Evolutionary conservation across 2,797 vertebrate species (phyloP).

Genomic region (Oryzias dopingdopingensis): DNA sequence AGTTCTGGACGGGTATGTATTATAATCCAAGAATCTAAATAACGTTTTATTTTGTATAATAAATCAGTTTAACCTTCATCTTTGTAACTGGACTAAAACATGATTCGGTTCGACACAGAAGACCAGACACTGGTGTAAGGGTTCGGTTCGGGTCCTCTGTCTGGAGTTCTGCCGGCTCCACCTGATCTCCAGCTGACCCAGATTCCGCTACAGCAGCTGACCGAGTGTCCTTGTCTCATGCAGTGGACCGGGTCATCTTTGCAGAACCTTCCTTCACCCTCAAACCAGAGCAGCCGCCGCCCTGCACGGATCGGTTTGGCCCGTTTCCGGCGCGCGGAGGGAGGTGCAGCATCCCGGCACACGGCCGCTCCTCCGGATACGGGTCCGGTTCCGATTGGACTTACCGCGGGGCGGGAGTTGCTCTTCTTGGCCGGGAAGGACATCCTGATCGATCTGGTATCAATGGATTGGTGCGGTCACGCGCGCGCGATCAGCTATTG

Average conservation of each 20-base stretch:
- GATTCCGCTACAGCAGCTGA: not conserved
- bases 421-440: slow-evolving; percentile 59
- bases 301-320: not conserved
- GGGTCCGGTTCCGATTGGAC: slow-evolving; percentile 11
- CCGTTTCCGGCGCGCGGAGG: slow-evolving; percentile 10
- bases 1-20: no score
- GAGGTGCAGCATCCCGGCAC: slow-evolving; percentile 36
- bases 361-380: no score
- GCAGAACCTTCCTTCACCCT: not conserved
- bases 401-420: slow-evolving; percentile 49
- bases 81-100: no score
- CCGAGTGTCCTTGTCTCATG: slow-evolving; percentile 1
- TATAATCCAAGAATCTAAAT: no score
- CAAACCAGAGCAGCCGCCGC: not conserved
- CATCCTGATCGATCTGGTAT: slow-evolving; percentile 44
- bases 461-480: slow-evolving; percentile 25
- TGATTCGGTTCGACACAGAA: no score
- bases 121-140: no score
- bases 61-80: no score
- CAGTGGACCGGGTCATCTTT: no score
- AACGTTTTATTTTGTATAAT: no score
- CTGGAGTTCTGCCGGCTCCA: no score
- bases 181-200: not conserved
- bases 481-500: slow-evolving; percentile 27
- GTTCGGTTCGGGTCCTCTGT: no score